phyloP scores from a whole-genome alignment of 2,888 invertebrate species.

The Erynnis tages region DNA sequence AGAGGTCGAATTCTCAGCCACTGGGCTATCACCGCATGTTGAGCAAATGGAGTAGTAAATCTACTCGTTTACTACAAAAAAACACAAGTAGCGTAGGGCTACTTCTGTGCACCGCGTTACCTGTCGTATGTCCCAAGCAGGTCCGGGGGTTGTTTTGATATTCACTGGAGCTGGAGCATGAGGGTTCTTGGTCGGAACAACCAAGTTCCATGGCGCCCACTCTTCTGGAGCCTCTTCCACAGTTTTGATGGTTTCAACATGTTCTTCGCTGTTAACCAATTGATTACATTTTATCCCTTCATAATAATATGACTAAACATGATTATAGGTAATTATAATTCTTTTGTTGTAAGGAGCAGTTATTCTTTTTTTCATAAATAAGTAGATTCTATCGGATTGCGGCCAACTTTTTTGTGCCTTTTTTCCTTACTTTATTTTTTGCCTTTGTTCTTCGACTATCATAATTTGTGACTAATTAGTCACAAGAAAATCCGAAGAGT shows the following conservation, averaged over 20 bases:
- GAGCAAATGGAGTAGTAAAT: too few species aligned
- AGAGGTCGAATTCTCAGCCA: too few species aligned
- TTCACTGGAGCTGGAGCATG: conserved; percentile 68
- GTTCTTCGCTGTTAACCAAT: conserved; percentile 46
- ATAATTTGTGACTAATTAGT: background rate
- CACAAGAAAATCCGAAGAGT: background rate
- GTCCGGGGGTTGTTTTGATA: conserved; percentile 59
- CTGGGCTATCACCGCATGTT: too few species aligned
- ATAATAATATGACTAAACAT: too few species aligned
- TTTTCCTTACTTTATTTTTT: conserved; percentile 12
- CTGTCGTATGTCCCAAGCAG: conserved; percentile 72
- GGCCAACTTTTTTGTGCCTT: too few species aligned
- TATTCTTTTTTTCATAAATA: too few species aligned
- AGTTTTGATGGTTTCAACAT: conserved; percentile 40
- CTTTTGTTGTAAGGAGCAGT: too few species aligned
- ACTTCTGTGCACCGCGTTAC: conserved; percentile 37
- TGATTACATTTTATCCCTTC: too few species aligned
- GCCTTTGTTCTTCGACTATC: conserved; percentile 10
- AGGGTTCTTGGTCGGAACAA: conserved; percentile 57
- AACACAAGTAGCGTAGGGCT: too few species aligned
- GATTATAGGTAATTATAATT: too few species aligned
- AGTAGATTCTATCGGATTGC: too few species aligned
- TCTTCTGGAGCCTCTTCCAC: conserved; percentile 56
- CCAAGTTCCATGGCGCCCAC: conserved; percentile 70
- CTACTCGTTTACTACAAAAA: too few species aligned